Conservation (phyloP, 2,888 invertebrate species). For the Cordilura impudica region DNA sequence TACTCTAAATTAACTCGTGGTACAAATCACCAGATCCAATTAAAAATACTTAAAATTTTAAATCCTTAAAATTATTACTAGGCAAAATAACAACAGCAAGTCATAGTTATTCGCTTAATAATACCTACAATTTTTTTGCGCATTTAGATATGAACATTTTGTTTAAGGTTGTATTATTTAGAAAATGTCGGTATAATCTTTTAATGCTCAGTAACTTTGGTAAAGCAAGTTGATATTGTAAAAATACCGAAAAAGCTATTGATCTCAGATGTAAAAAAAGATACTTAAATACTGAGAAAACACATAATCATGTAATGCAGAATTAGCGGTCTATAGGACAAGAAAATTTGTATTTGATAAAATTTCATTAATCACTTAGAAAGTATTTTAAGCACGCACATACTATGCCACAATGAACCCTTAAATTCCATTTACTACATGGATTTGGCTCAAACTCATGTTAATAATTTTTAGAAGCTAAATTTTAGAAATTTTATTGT, state of each 20-base stretch:
- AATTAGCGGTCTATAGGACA: constrained; percentile 35
- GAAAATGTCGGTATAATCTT: neutral
- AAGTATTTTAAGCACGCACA: constrained; percentile 42
- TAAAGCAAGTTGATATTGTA: constrained; percentile 25
- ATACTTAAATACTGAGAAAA: neutral
- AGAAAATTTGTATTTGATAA: constrained; percentile 18
- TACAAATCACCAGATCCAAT: no score
- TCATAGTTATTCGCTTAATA: constrained; percentile 45
- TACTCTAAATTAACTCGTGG: no score
- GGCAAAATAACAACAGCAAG: constrained; percentile 42
- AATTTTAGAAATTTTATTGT: neutral
- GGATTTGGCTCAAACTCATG: neutral
- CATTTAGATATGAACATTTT: constrained; percentile 10
- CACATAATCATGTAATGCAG: constrained; percentile 19
- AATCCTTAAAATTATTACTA: constrained; percentile 28
- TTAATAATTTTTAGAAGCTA: neutral
- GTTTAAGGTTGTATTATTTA: neutral
- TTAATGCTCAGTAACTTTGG: constrained; percentile 47
- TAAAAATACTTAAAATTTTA: no score
- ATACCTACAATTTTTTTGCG: constrained; percentile 24
- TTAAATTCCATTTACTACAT: neutral
- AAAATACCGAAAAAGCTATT: neutral
- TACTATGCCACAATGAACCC: constrained; percentile 15
- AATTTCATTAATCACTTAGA: constrained; percentile 56
- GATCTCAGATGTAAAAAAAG: constrained; percentile 40